Base-by-base conservation (phyloP, 1,140 invertebrate genomes). In the Eufriesea mexicana region DNA sequence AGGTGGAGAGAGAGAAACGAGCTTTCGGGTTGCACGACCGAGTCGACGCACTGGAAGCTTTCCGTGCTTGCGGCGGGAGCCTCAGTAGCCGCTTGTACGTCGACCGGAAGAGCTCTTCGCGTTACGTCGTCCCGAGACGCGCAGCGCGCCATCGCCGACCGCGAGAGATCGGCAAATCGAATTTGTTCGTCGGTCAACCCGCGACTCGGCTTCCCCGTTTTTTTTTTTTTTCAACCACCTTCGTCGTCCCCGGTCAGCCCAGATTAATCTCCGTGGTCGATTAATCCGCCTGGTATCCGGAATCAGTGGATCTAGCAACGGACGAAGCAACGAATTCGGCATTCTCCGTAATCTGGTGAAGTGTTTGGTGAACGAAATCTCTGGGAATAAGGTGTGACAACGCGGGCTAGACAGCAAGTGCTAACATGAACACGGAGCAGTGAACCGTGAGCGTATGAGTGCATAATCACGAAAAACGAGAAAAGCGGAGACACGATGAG, bases 41-140 rank as follows among this genome's bases (percentile, higher is more conserved):
- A 91, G 94, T 94, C 94, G 93, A 94, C 94, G 93, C 94, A 93
- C 84, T 93, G 92, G 86, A 93, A 93, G 93, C 92, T 93, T 87
- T 83, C 79, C 85, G 91, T 90, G 92, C 92, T 94, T 93, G 92
- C 93, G 91, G 91, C 91, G 92, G 91, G 90, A 93, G 93, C 91
- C 86, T 94, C 93, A 94, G 93, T 94, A 93, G 92, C 93, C 93
- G 91, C 91, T 91, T 91, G 93, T 92, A 92, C 92, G 90, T 92
- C 91, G 90, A 79, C 86, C 86, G 90, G 90, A 89, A 91, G 89
- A 84, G 84, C 87, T 79, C 61, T 86, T 74, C 73, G 74, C 81
- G 84, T 89, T 77, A 85, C 83, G 62, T 62, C 73, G 75, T 73
- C 75, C 66, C 28, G 55, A 51, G 55, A 72, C 86, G 85, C 68